A percentile compares a stretch with the other conserved stretches of the same genome.
phyloP scores from a whole-genome alignment of 2,113 vertebrate species.

The Carollia perspicillata region DNA sequence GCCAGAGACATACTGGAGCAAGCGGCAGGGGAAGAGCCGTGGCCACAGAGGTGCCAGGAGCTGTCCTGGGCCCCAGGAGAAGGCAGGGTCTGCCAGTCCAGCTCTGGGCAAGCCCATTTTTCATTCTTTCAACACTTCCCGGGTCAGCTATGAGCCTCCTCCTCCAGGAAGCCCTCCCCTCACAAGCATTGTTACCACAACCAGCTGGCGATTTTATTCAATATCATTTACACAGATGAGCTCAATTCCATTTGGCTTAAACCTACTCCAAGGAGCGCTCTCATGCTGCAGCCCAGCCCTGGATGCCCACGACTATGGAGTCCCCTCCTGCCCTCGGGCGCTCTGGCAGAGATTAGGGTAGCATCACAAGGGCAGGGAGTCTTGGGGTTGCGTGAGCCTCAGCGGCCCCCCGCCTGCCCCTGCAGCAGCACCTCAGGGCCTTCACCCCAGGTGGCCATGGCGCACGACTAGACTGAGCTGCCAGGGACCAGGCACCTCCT shows the following conservation, averaged over 20 bases:
- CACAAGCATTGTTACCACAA: too few relatives aligned
- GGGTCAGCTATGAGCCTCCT: neutral
- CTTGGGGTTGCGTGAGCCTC: rapidly evolving
- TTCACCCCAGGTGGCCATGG: rapidly evolving
- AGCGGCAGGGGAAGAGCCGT: neutral
- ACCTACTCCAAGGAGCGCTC: rapidly evolving
- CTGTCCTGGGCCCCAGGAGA: neutral
- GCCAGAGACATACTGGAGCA: neutral
- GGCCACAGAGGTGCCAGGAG: neutral
- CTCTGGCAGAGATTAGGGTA: neutral
- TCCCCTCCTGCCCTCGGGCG: neutral
- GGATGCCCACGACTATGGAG: rapidly evolving
- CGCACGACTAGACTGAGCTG: rapidly evolving
- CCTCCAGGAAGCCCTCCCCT: neutral
- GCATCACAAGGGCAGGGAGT: too few relatives aligned
- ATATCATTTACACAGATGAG: too few relatives aligned
- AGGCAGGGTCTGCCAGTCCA: rapidly evolving
- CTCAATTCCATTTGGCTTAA: neutral
- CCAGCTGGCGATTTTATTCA: too few relatives aligned
- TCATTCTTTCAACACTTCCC: neutral
- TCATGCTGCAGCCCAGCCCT: neutral
- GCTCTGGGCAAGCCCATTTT: neutral
- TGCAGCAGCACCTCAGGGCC: rapidly evolving
- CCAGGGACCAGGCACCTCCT: rapidly evolving
- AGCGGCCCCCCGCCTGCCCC: rapidly evolving